Evolutionary conservation across 1,140 invertebrate genomes (phyloP), one percentile per base, ranked within the genome.

Genomic region (Drosophila ambigua): DNA sequence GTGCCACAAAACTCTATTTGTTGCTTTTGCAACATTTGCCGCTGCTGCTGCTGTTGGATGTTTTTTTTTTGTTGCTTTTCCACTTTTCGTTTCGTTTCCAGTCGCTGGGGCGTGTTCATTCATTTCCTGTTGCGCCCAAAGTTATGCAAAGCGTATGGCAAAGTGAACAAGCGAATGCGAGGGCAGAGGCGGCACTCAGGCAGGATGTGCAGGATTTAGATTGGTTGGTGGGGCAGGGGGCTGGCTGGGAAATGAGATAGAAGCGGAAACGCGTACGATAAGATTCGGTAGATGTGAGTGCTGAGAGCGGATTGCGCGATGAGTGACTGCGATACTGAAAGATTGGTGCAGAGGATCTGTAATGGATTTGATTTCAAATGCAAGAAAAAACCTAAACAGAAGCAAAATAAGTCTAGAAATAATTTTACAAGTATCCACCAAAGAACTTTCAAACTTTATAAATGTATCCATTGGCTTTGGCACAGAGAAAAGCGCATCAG

Each of bases 121-220:
- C 60, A 76, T 83, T 83, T 83, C 80, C 80, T 83, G 79, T 83
- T 83, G 80, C 80, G 80, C 79, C 79, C 65, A 62, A 76, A 84
- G 80, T 84, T 83, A 83, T 83, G 80, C 80, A 84, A 83, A 84
- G 80, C 80, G 68, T 84, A 76, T 79, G 80, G 79, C 79, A 52
- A 83, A 83, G 59, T 77, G 71, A 84, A 77, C 73, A 73, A 77
- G 66, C 59, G 46, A 71, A 52, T 55, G 39, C 35, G 62, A 62
- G 52, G 59, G 49, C 49, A 48, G 28, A 24, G 23, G 44, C 35
- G 43, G 49, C 46, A 24, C 1, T 4, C 3, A 24, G 28, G 24
- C 41, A 46, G 55, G 28, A 53, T 16, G 50, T 31, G 9, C 35
- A 20, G 15, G 31, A 15, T 24, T 16, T 44, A 23, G 46, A n/a